Base-by-base conservation (phyloP, 2,113 vertebrate species). In the Peromyscus californicus region DNA sequence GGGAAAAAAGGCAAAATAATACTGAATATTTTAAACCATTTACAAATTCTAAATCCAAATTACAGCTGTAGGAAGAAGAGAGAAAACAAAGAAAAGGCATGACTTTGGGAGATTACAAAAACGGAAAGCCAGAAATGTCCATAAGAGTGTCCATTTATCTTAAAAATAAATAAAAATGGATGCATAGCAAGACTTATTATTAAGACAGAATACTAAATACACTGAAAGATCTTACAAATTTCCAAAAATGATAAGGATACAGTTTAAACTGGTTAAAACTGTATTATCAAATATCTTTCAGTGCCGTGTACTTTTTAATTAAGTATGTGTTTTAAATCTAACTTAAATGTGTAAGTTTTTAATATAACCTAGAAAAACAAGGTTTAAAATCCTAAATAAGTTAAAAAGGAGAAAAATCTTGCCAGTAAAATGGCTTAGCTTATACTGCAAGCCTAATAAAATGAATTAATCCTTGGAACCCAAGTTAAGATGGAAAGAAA, bases 21-120 rank as follows among this genome's bases (percentile, higher is more conserved):
- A 5, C 36, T 61, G 69, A 67, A 57, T 80, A 48, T 39, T 75
- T 67, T 63, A 91, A 63, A 87, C 33, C 3, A 57, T 36, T 1
- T 21, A 57, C 11, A 75, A 57, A 17, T 91, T 86, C 13, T 75
- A 86, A 93, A 86, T 90, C 31, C 21, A 75, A 92, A 94, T 75
- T 29, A 67, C 7, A 54, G 24, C 33, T 51, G 65, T 85, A 79
- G 4, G 42, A 26, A 74, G 24, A 72, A n/a, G 45, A 61, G 19
- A 86, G 51, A 83, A 76, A 78, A 79, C 8, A 89, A 24, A 93
- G 24, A 87, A 51, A 87, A 63, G 33, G 31, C 31, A 89, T 74
- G 79, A 79, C 84, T 80, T 0, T 33, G 61, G n/a, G 67, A 91
- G 22, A 72, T 80, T 80, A 29, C 29, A 75, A 29, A 86, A 75